Conservation (phyloP, 2,113 vertebrate genomes). For the Mystacornis crossleyi region DNA sequence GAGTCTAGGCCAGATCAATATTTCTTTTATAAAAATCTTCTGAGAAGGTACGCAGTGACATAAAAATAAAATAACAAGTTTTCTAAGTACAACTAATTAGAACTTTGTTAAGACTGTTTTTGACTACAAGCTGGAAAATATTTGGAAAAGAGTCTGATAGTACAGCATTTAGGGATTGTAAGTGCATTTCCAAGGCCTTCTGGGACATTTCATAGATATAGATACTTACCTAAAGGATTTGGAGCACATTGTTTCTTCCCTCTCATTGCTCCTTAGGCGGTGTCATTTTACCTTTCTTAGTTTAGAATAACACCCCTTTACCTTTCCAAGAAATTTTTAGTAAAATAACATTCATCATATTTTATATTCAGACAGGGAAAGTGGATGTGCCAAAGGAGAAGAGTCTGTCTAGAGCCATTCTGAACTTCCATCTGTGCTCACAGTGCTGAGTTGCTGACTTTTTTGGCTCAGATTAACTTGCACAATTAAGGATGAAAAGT, state of each 20-base stretch:
- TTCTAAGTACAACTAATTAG: not conserved
- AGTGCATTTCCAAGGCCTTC: not conserved
- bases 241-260: not conserved
- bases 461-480: not conserved
- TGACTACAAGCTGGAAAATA: not conserved
- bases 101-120: not conserved
- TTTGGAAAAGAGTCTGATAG: not conserved
- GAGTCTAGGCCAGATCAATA: not conserved
- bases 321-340: not conserved
- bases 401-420: not conserved
- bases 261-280: not conserved
- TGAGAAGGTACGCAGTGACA: not conserved
- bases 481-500: not conserved
- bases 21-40: not conserved
- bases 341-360: not conserved
- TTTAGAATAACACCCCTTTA: not conserved
- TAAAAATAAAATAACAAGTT: not conserved
- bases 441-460: not conserved
- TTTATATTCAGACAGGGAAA: not conserved
- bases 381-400: not conserved
- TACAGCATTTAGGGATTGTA: not conserved
- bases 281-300: not conserved
- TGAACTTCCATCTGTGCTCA: fast-evolving
- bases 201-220: not conserved
- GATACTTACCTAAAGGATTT: not conserved